Conservation (phyloP, 1,140 invertebrate genomes). For the Philopotamus ludificatus region DNA sequence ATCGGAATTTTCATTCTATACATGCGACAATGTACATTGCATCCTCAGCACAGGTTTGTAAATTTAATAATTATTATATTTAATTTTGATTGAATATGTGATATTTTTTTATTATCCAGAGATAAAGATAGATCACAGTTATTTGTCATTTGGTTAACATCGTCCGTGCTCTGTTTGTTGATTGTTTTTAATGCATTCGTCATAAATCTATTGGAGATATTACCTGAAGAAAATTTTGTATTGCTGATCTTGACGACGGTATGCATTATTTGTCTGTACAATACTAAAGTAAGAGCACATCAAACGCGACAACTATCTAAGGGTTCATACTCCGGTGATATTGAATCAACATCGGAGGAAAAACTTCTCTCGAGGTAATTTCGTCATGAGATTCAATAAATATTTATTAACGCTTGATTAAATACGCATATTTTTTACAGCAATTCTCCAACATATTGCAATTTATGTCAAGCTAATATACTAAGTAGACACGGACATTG, state of each 20-base stretch:
- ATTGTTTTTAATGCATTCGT: constrained; percentile 65
- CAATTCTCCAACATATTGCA: constrained; percentile 33
- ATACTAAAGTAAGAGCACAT: constrained; percentile 57
- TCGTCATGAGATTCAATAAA: background rate
- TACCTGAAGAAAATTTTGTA: constrained; percentile 65
- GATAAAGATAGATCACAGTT: constrained; percentile 56
- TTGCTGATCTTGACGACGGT: constrained; percentile 60
- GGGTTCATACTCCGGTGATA: background rate
- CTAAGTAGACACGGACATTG: constrained; percentile 54
- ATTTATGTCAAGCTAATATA: constrained; percentile 51
- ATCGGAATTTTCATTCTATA: background rate
- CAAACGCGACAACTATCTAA: constrained; percentile 34
- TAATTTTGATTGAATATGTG: too few species aligned
- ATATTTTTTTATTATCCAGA: background rate
- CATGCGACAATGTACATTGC: background rate
- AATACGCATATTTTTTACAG: background rate
- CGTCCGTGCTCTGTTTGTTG: constrained; percentile 62
- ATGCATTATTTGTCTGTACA: constrained; percentile 60
- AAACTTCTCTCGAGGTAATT: background rate
- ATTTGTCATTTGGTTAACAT: constrained; percentile 67
- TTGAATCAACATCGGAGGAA: background rate
- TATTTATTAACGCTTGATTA: background rate
- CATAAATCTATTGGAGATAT: constrained; percentile 64
- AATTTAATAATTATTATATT: too few species aligned
- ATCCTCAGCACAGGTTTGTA: background rate